Evolutionary conservation across 2,113 vertebrate species (phyloP).

Genomic region (Formicarius rufipectus): DNA sequence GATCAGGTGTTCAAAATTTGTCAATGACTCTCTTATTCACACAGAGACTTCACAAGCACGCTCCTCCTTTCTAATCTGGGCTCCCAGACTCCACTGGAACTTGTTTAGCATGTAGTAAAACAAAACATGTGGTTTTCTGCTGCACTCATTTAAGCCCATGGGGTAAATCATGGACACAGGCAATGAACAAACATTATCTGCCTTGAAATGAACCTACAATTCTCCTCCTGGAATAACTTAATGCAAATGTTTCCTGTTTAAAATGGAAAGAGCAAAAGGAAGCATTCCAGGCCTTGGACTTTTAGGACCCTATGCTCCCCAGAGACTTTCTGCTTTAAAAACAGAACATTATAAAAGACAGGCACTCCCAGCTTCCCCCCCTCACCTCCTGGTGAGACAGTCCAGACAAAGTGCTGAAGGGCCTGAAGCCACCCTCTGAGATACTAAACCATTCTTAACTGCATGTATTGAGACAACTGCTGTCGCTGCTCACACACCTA

Average conservation of each 20-base stretch:
- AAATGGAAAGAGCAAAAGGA: conserved; percentile 79
- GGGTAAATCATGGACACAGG: conserved; percentile 78
- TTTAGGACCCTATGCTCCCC: conserved; percentile 72
- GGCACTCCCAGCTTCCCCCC: conserved; percentile 7
- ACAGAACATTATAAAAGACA: conserved; percentile 79
- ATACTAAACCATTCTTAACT: neutral
- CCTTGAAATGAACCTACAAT: conserved; percentile 74
- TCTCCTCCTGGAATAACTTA: conserved; percentile 77
- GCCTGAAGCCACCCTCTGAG: conserved; percentile 62
- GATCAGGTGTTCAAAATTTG: conserved; percentile 30
- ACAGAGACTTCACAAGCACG: conserved; percentile 37
- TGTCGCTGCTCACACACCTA: conserved; percentile 32
- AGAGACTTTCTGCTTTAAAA: conserved; percentile 74
- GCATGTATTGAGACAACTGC: neutral
- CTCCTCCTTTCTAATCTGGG: conserved; percentile 35
- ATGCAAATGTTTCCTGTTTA: conserved; percentile 82
- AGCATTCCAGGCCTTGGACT: conserved; percentile 79
- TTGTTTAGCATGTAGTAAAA: conserved; percentile 71
- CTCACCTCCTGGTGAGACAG: conserved; percentile 49
- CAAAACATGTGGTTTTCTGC: conserved; percentile 74
- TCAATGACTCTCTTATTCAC: conserved; percentile 41
- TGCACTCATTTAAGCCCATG: conserved; percentile 70
- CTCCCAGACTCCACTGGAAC: conserved; percentile 52
- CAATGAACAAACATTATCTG: conserved; percentile 80
- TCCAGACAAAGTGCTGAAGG: conserved; percentile 76